Conservation (phyloP, 2,797 vertebrate genomes). For the Aphelocoma californica region DNA sequence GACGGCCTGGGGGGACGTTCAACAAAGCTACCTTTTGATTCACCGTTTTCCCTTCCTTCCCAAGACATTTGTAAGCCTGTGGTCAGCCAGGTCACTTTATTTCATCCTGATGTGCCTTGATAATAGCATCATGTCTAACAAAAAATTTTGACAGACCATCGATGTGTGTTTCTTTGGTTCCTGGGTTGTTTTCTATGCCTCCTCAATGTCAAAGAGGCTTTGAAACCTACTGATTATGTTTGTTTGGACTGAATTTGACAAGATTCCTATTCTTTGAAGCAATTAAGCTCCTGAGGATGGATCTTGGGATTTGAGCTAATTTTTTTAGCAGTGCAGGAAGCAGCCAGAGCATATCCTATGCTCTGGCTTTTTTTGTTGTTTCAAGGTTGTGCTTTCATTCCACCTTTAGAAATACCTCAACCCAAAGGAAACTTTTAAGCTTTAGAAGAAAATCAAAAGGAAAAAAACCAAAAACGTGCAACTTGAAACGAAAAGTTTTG, state of each 20-base stretch:
- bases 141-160: constrained; percentile 80
- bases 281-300: constrained; percentile 89
- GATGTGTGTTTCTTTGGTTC: constrained; percentile 74
- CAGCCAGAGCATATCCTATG: constrained; percentile 78
- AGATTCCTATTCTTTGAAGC: constrained; percentile 87
- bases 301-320: constrained; percentile 84
- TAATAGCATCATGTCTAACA: constrained; percentile 78
- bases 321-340: constrained; percentile 77
- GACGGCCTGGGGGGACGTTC: constrained; percentile 80
- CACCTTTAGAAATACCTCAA: background rate
- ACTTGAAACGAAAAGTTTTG: background rate
- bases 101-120: constrained; percentile 84
- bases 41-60: constrained; percentile 82
- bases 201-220: constrained; percentile 86
- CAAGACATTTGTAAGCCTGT: constrained; percentile 78
- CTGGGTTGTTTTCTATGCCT: constrained; percentile 75
- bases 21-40: constrained; percentile 89
- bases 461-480: accelerated
- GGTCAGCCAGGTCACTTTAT: constrained; percentile 85
- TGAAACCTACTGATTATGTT: constrained; percentile 87
- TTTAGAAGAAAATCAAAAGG: background rate
- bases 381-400: constrained; percentile 44
- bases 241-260: constrained; percentile 86
- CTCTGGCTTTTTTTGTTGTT: constrained; percentile 68
- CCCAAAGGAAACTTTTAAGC: background rate